These are phyloP conservation scores for Zosterops lateralis DNA, from an alignment of 2,113 vertebrate genomes.

Conservation along the genomic window DNA sequence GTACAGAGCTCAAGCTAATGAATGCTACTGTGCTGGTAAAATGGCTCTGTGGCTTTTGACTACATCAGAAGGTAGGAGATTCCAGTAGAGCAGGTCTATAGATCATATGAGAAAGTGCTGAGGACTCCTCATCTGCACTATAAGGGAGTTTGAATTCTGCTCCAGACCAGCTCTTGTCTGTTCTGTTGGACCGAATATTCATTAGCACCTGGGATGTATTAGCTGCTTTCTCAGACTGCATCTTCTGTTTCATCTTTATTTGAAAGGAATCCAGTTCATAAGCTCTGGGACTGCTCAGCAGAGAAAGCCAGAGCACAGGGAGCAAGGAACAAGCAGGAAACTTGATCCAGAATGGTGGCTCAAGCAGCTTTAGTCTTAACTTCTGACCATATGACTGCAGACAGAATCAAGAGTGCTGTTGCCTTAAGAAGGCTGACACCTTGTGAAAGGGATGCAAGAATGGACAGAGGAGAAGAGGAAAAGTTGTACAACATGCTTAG, in stretches of 20 bases:
- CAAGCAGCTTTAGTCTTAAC: not conserved
- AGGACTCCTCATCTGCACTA: not conserved
- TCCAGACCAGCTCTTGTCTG: not conserved
- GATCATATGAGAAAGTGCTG: not conserved
- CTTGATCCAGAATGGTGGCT: not conserved
- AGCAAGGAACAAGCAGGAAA: not conserved
- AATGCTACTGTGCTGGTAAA: not conserved
- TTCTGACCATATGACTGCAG: not conserved
- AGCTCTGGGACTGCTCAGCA: not conserved
- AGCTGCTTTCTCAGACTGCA: not conserved
- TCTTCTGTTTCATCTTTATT: not conserved
- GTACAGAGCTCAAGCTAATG: not conserved
- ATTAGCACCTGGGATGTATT: not conserved
- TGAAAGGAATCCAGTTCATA: not conserved
- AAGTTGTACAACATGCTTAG: not conserved
- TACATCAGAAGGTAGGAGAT: not conserved
- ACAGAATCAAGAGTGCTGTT: not conserved
- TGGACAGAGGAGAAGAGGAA: not conserved
- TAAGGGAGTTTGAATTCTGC: not conserved
- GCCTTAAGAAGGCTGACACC: not conserved
- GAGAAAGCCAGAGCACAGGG: not conserved
- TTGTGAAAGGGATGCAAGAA: not conserved
- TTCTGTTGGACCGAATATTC: not conserved
- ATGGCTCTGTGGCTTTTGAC: not conserved
- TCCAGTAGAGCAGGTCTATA: not conserved